Conservation (phyloP, 2,113 vertebrate species). For the Cochlearius cochlearius region DNA sequence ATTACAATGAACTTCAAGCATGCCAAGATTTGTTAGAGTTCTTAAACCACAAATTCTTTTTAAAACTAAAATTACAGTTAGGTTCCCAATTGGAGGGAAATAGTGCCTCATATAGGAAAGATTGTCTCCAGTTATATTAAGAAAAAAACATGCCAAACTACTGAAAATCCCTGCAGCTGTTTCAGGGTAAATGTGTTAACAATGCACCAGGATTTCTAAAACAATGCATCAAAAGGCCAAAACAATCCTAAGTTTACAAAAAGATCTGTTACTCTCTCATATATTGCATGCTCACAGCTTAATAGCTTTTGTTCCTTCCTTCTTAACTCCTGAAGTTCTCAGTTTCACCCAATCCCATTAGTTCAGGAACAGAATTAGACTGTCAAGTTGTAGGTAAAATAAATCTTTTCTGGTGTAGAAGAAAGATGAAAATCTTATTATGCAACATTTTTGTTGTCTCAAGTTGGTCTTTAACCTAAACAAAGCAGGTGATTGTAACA, state of each 20-base stretch:
- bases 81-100: conserved; percentile 66
- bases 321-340: not conserved
- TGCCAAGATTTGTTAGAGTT: conserved; percentile 67
- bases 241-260: not conserved
- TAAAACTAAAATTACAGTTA: conserved; percentile 67
- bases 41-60: conserved; percentile 71
- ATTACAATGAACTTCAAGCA: conserved; percentile 69
- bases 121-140: conserved; percentile 64
- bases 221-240: not conserved
- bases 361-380: not conserved
- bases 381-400: not conserved
- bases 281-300: not conserved
- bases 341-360: not conserved
- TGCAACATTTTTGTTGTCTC: not conserved
- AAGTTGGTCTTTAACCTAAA: not conserved
- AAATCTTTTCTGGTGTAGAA: not conserved
- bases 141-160: conserved; percentile 45
- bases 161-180: conserved; percentile 41
- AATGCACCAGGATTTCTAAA: conserved; percentile 28
- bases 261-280: not conserved
- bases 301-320: not conserved
- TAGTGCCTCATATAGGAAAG: conserved; percentile 72
- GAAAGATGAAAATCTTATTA: not conserved
- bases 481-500: not conserved
- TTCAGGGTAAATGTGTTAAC: conserved; percentile 10